Evolutionary conservation across 2,113 vertebrate genomes (phyloP).

Genomic region (Chaetura pelagica): DNA sequence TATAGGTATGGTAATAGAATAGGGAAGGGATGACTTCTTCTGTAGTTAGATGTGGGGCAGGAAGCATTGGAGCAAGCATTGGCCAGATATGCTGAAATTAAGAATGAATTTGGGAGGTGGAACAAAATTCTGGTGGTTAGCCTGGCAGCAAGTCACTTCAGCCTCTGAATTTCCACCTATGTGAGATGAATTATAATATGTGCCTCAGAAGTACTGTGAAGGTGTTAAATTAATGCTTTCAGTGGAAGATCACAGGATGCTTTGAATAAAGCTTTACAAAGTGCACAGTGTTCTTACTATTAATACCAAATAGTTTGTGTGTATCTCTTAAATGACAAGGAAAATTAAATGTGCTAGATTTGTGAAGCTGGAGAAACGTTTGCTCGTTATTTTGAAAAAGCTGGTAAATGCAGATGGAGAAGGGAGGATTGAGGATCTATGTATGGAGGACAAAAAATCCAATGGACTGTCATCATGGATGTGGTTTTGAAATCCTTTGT

Average conservation of each 20-base stretch:
- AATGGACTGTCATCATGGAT: not conserved
- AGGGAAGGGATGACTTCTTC: not conserved
- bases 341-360: conserved; percentile 12
- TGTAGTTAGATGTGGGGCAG: not conserved
- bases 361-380: not conserved
- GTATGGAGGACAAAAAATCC: not conserved
- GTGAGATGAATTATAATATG: not conserved
- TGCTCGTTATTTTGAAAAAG: not conserved
- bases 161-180: not conserved
- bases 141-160: not conserved
- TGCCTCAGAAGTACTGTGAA: not conserved
- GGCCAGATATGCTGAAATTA: not conserved
- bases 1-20: not conserved
- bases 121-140: not conserved
- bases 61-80: rapidly evolving
- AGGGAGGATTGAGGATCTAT: not conserved
- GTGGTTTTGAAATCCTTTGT: not conserved
- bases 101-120: not conserved
- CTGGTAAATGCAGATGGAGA: conserved; percentile 12
- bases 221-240: conserved; percentile 30
- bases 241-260: conserved; percentile 38
- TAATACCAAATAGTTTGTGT: conserved; percentile 46
- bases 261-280: conserved; percentile 49
- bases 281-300: conserved; percentile 58
- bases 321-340: conserved; percentile 8